Evolutionary conservation across 1,140 invertebrate species (phyloP).

Genomic region (Idris sp.): DNA sequence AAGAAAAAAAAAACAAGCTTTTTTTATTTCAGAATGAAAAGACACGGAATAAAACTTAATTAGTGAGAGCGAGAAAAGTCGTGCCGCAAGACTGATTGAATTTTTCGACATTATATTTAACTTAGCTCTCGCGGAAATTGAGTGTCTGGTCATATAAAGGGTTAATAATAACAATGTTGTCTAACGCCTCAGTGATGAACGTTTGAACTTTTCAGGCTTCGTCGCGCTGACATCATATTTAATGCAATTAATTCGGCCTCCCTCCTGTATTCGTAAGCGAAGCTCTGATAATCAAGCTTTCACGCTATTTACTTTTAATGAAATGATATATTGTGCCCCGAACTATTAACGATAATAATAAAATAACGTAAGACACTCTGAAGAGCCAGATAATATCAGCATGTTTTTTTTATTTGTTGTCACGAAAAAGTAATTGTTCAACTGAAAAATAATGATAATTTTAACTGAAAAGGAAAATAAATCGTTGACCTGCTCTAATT

Average conservation of each 20-base stretch:
- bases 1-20: too few species aligned
- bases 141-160: constrained; percentile 21
- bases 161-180: constrained; percentile 52
- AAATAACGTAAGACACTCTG: constrained; percentile 1
- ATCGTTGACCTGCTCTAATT: too few species aligned
- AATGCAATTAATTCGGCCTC: constrained; percentile 55
- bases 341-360: constrained; percentile 21
- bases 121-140: constrained; percentile 14
- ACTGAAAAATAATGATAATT: too few species aligned
- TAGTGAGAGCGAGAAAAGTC: constrained; percentile 1
- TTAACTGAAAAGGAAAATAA: too few species aligned
- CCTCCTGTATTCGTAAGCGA: constrained; percentile 48
- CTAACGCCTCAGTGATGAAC: constrained; percentile 46
- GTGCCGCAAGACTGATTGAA: neutral
- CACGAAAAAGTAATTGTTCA: too few species aligned
- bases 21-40: too few species aligned
- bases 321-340: constrained; percentile 12
- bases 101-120: constrained; percentile 33
- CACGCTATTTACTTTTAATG: constrained; percentile 54
- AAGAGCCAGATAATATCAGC: constrained; percentile 11
- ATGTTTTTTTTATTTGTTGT: too few species aligned
- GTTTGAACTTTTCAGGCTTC: constrained; percentile 59
- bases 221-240: constrained; percentile 51
- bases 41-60: neutral
- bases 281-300: constrained; percentile 52